phyloP scores from a whole-genome alignment of 1,140 invertebrate genomes.

The Nasonia vitripennis region DNA sequence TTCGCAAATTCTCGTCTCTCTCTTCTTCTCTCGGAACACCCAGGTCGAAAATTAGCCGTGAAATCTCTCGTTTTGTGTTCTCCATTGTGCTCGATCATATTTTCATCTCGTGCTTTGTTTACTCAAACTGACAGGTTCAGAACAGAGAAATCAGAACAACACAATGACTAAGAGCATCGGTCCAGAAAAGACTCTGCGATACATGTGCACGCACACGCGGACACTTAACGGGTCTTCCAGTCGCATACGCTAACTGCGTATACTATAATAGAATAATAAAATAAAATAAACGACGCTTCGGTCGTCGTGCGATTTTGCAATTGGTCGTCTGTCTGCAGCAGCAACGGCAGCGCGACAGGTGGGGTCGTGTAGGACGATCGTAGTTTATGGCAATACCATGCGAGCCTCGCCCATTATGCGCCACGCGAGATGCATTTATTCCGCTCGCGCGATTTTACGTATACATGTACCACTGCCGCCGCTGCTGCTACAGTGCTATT shows the following conservation, averaged over 20 bases:
- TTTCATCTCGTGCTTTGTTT: neutral
- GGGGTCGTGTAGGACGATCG: constrained; percentile 71
- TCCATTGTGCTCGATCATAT: neutral
- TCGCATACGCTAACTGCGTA: too few species aligned
- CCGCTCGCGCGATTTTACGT: constrained; percentile 56
- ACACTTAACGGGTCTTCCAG: neutral
- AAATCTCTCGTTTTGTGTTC: neutral
- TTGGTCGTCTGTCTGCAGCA: constrained; percentile 55
- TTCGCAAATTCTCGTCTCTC: constrained; percentile 22
- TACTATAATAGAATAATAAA: neutral
- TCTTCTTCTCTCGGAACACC: constrained; percentile 15
- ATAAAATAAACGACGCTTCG: neutral
- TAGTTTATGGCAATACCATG: constrained; percentile 68
- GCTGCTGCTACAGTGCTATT: neutral
- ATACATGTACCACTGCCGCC: constrained; percentile 48
- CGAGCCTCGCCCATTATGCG: constrained; percentile 68
- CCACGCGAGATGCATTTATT: constrained; percentile 61
- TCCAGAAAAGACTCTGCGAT: neutral
- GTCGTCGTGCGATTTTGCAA: constrained; percentile 63
- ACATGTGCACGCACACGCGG: neutral
- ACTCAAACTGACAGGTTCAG: neutral
- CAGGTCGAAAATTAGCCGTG: constrained; percentile 16
- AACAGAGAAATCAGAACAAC: constrained; percentile 5
- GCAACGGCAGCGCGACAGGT: constrained; percentile 65
- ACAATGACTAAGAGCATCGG: constrained; percentile 1